Evolutionary conservation across 2,113 vertebrate species (phyloP), one percentile per base, ranked within the genome.

Genomic region (Melanerpes formicivorus): DNA sequence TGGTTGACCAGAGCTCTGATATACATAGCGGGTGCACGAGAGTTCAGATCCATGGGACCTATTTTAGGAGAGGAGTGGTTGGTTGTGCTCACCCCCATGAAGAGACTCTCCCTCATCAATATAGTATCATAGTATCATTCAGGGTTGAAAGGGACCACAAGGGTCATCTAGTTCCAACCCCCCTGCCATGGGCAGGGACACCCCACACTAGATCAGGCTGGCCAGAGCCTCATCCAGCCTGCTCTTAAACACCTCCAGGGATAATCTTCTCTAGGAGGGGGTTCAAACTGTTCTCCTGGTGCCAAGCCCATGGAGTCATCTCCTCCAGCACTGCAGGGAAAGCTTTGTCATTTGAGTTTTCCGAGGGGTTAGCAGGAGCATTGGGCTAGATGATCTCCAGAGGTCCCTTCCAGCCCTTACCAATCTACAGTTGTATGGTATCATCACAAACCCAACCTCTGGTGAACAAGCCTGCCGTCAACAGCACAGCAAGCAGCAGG

Each of bases 1-100:
- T 14, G 27, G 13, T 5, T 0, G 0, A 32, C 6, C 34, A 55
- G 22, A 18, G 26, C 37, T 67, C 50, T 44, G 30, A 27, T n/a
- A 48, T 13, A 34, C 59, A n/a, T 58, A 14, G 44, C 0, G 1
- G 15, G 27, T 5, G 2, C 37, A 7, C 0, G 0, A 72, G 27
- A 21, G 4, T n/a, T 75, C 50, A 54, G 18, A 73, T 58, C 9
- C 22, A 75, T 2, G 0, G 17, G 30, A 46, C 5, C 27, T 30
- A 1, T 50, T 84, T 70, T 29, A 27, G 52, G 46, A n/a, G 7
- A 52, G 14, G 19, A 27, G 16, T 2, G 2, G 18, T 34, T 18
- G n/a, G 3, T 75, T 75, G 23, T 32, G 26, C n/a, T 77, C 52
- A 50, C 2, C 2, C 27, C 73, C 37, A 10, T 5, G 5, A 12